These are phyloP conservation scores for Pseudomyrmex flavicornis DNA, from an alignment of 1,140 invertebrate species.

Conservation along the genomic window DNA sequence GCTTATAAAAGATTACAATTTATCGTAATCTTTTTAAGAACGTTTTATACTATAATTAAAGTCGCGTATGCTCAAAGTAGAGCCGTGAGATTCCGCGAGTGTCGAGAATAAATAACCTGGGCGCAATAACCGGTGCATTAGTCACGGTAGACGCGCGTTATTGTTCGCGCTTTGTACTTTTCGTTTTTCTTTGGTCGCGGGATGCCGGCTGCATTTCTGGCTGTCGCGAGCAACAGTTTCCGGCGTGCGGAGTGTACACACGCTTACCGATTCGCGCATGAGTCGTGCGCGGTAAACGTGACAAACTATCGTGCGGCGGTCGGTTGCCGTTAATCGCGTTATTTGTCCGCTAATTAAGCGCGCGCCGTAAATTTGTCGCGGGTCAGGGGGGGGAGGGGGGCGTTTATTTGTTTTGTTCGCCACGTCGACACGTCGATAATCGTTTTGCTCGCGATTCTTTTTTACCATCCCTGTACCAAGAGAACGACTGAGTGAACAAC, in stretches of 20 bases:
- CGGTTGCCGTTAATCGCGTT: constrained; percentile 73
- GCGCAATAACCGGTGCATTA: constrained; percentile 37
- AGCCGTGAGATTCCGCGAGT: not conserved
- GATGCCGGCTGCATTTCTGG: constrained; percentile 39
- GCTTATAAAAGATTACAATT: too few species aligned
- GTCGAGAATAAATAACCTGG: constrained; percentile 32
- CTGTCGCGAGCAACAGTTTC: constrained; percentile 65
- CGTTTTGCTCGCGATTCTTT: constrained; percentile 5
- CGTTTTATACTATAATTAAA: constrained; percentile 3
- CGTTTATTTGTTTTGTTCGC: constrained; percentile 37
- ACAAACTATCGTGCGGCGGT: constrained; percentile 59
- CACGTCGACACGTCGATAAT: constrained; percentile 7
- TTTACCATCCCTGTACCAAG: not conserved
- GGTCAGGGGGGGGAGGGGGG: not conserved
- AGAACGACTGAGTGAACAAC: not conserved
- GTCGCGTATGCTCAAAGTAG: not conserved
- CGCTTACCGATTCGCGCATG: constrained; percentile 1
- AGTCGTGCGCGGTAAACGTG: constrained; percentile 32
- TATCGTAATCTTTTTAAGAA: not conserved
- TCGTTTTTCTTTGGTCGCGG: constrained; percentile 21
- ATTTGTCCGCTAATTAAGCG: constrained; percentile 76
- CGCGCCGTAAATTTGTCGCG: constrained; percentile 70
- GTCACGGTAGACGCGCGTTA: constrained; percentile 21
- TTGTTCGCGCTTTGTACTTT: constrained; percentile 40
- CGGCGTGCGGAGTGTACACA: not conserved